Evolutionary conservation across 37 sponge, comb jelly and placozoan genomes (phyloP), one percentile per base, ranked within the genome.

Genomic region (Spongilla lacustris): DNA sequence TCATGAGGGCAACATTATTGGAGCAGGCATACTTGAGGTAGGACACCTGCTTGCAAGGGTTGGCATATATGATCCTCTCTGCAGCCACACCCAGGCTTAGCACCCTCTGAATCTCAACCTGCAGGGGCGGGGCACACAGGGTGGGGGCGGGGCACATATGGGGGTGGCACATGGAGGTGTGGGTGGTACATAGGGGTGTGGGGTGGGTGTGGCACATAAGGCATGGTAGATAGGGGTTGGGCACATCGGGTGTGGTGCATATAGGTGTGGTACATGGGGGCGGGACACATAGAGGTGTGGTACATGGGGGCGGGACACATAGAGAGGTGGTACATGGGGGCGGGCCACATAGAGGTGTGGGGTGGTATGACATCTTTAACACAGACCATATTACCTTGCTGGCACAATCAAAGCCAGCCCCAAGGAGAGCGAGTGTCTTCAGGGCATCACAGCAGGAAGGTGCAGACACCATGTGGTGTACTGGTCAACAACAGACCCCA

Each of bases 391-490:
- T 29, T 26, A 84, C 93, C 84, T 86, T 95, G 83, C 96, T 95
- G 67, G 97, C 97, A 81, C 97, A 97, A 84, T 97, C 97, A 81
- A 97, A 97, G 19, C 97, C 97, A 73, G 77, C 34, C 9, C 97
- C 97, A 68, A 97, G 50, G 1, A 58, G 72, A 72, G 93, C 91
- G 28, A 97, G 90, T 27, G 85, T 75, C 68, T 77, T 71, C 21
- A 97, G 22, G 96, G 96, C 0, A 78, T 66, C 36, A 97, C 80
- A 25, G 41, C 17, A 14, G 95, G 98, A 21, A 97, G 87, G 36
- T 74, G 41, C 21, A 8, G 26, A 26, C n/a, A 77, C 98, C 98
- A 97, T 30, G 24, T 36, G n/a, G 71, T 19, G 73, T 86, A 70
- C 74, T 91, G 87, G 3, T 68, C 35, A 1, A 81, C 36, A 6